Conservation (phyloP, 2,888 invertebrate species). For the Cybosia mesomella region DNA sequence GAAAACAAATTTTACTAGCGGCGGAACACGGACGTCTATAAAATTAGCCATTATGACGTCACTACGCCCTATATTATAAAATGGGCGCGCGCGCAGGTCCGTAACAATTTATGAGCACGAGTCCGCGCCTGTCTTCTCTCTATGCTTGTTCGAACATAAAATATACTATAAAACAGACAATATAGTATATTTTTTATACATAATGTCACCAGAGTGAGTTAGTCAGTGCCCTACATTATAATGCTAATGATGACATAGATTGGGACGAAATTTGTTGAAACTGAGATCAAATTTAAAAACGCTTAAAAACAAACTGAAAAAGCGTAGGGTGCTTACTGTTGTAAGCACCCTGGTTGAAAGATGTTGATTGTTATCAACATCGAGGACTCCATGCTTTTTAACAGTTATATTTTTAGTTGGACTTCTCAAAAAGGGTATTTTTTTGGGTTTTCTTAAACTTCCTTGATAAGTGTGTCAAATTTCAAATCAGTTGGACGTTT, state of each 20-base stretch:
- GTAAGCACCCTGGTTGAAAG: too few relatives aligned
- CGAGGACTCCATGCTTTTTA: too few relatives aligned
- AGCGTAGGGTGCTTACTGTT: too few relatives aligned
- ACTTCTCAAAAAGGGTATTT: too few relatives aligned
- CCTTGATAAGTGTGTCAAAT: too few relatives aligned
- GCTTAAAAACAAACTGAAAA: too few relatives aligned
- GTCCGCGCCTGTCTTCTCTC: conserved; percentile 13
- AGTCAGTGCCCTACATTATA: conserved; percentile 2
- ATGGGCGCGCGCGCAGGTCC: conserved; percentile 46
- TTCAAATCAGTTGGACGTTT: too few relatives aligned
- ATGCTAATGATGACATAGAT: background rate
- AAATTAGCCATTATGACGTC: conserved; percentile 41
- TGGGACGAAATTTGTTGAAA: background rate
- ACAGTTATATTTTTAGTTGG: too few relatives aligned
- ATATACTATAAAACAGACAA: conserved; percentile 10
- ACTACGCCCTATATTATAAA: conserved; percentile 45
- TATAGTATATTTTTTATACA: conserved; percentile 14
- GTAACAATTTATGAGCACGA: conserved; percentile 40
- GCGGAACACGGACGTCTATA: conserved; percentile 22
- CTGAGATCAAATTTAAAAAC: background rate
- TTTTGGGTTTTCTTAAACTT: too few relatives aligned
- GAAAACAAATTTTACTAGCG: conserved; percentile 30
- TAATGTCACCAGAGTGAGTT: background rate
- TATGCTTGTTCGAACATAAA: conserved; percentile 14
- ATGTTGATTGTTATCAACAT: too few relatives aligned